A percentile compares a stretch with the other conserved stretches of the same genome.
phyloP scores from a whole-genome alignment of 2,113 vertebrate genomes.

The Spilogale gracilis region DNA sequence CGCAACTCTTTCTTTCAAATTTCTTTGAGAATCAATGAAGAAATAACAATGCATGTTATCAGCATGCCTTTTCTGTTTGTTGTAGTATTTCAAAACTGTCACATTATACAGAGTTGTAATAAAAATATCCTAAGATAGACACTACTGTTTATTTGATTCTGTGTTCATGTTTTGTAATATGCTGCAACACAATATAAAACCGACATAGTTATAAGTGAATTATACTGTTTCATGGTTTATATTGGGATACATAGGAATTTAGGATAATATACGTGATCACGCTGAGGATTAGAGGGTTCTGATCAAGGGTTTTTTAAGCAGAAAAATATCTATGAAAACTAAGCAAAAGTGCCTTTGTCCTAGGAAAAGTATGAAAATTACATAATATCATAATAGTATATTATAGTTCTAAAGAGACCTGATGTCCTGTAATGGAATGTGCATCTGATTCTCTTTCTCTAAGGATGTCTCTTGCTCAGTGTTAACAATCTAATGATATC shows the following conservation, averaged over 20 bases:
- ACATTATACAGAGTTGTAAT: background rate
- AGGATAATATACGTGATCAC: background rate
- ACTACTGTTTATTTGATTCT: constrained; percentile 55
- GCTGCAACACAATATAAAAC: constrained; percentile 45
- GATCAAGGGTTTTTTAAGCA: background rate
- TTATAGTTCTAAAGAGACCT: constrained; percentile 55
- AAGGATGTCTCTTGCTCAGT: constrained; percentile 35
- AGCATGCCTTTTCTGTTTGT: constrained; percentile 29
- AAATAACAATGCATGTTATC: background rate
- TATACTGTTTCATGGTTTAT: constrained; percentile 49
- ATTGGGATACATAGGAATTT: background rate
- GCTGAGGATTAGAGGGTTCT: constrained; percentile 26
- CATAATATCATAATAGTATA: background rate
- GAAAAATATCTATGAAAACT: background rate
- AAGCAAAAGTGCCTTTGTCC: background rate
- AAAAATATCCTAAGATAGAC: constrained; percentile 41
- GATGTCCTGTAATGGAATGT: background rate
- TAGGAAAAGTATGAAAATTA: constrained; percentile 35
- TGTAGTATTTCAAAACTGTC: constrained; percentile 65
- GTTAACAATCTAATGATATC: constrained; percentile 65
- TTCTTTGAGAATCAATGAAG: constrained; percentile 65
- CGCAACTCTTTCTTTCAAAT: constrained; percentile 49
- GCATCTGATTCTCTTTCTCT: constrained; percentile 27
- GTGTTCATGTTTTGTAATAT: background rate
- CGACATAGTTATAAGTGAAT: constrained; percentile 53